Evolutionary conservation across 1,140 invertebrate species (phyloP).

Genomic region (Teleopsis dalmanni): DNA sequence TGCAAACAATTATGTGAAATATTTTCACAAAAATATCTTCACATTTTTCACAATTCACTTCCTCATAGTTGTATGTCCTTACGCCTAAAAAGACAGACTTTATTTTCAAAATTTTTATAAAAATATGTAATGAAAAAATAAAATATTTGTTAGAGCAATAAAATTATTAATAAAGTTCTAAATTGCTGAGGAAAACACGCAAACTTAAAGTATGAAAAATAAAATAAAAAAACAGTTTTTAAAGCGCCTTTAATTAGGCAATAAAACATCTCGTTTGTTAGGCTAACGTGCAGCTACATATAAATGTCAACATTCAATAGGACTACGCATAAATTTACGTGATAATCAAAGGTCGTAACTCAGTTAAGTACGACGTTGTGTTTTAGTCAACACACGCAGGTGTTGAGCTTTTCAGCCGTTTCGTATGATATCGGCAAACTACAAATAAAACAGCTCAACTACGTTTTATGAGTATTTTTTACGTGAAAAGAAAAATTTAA

Average conservation of each 20-base stretch:
- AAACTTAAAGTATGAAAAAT: not conserved
- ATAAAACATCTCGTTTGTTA: too few species aligned
- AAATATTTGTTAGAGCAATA: not conserved
- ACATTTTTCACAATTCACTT: too few species aligned
- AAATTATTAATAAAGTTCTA: not conserved
- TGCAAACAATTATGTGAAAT: too few species aligned
- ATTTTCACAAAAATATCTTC: too few species aligned
- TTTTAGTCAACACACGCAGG: not conserved
- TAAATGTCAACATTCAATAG: constrained; percentile 3
- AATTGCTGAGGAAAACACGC: not conserved
- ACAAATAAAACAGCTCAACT: not conserved
- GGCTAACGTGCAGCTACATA: not conserved
- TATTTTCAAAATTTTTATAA: too few species aligned
- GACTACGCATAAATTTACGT: constrained; percentile 2
- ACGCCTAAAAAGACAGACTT: too few species aligned
- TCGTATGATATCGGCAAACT: not conserved
- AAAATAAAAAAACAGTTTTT: not conserved
- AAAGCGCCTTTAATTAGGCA: constrained; percentile 3
- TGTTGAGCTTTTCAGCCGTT: constrained; percentile 1
- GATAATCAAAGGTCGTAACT: constrained; percentile 8
- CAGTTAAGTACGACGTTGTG: not conserved
- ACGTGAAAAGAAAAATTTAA: too few species aligned
- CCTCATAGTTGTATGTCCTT: too few species aligned
- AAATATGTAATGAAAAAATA: too few species aligned
- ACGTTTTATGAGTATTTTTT: too few species aligned